Base-by-base conservation (phyloP, 2,113 vertebrate genomes). In the Numida meleagris region DNA sequence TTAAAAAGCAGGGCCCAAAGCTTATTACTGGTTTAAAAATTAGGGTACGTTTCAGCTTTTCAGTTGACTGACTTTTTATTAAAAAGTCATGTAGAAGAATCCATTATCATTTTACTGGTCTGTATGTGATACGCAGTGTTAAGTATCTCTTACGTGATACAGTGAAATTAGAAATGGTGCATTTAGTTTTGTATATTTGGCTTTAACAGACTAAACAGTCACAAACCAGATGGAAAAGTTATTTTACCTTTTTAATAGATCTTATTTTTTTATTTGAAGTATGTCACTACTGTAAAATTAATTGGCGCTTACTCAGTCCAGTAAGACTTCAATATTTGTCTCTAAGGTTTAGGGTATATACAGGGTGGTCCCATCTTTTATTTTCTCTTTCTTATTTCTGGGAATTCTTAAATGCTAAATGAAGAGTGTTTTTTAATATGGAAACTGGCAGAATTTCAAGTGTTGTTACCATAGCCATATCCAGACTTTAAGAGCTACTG, bases 1-100 rank as follows among this genome's bases (percentile, higher is more conserved):
- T 96, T 90, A 91, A 97, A 97, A 97, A 98, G 97, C 98, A 97
- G 97, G 97, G 97, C 97, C 97, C 97, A 98, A 98, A 98, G 97
- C 95, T 96, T 97, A 84, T 85, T 92, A 95, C 94, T 91, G 88
- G 86, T 97, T 97, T 95, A 84, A 94, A 96, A 97, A 97, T 97
- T 96, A 97, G 95, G 94, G 51, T 97, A 94, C 96, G 85, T 97
- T 97, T 97, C 82, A 81, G 88, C 76, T 97, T 96, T 96, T 85
- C 92, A 40, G 92, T 95, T 96, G 92, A 80, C 38, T 89, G 93
- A 88, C 95, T 97, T 98, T 96, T 97, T 95, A 96, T 95, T 84
- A 89, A 89, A 86, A 95, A 97, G 95, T 96, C 90, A 70, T 84
- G 92, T 90, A 96, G 96, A 90, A 93, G 93, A 97, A 94, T 96